phyloP scores from a whole-genome alignment of 1,140 invertebrate genomes.

The Maconellicoccus hirsutus region DNA sequence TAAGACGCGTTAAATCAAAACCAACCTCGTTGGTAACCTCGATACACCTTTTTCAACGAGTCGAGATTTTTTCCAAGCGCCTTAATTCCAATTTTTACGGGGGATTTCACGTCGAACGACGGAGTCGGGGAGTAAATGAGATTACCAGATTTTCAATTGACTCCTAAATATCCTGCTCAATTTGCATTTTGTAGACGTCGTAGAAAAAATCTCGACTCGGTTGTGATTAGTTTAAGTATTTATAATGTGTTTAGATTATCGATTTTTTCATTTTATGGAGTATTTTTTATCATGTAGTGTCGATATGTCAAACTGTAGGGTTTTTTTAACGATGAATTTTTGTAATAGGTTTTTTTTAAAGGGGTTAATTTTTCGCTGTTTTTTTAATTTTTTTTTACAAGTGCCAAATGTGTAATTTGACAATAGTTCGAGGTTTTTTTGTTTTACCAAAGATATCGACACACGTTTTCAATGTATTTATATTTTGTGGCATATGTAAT shows the following conservation, averaged over 20 bases:
- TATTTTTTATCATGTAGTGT: no score
- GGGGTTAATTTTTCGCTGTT: no score
- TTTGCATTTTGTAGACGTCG: neutral
- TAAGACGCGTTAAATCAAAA: neutral
- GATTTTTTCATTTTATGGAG: no score
- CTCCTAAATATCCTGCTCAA: neutral
- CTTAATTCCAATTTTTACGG: no score
- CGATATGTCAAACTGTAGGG: no score
- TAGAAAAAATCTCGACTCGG: neutral
- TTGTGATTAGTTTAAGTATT: neutral
- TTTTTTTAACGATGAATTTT: no score
- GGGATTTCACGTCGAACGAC: no score
- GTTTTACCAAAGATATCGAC: constrained; percentile 8
- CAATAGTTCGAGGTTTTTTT: neutral
- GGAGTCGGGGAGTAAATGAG: no score
- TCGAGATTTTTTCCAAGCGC: neutral
- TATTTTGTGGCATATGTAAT: constrained; percentile 9
- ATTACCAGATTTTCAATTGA: neutral
- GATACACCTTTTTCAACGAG: neutral
- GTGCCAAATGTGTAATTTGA: neutral
- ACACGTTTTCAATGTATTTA: neutral
- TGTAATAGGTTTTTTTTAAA: no score
- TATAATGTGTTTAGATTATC: no score
- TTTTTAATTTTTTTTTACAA: no score
- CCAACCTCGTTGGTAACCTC: neutral